Base-by-base conservation (phyloP, 2,113 vertebrate genomes). In the Oreotrochilus melanogaster region DNA sequence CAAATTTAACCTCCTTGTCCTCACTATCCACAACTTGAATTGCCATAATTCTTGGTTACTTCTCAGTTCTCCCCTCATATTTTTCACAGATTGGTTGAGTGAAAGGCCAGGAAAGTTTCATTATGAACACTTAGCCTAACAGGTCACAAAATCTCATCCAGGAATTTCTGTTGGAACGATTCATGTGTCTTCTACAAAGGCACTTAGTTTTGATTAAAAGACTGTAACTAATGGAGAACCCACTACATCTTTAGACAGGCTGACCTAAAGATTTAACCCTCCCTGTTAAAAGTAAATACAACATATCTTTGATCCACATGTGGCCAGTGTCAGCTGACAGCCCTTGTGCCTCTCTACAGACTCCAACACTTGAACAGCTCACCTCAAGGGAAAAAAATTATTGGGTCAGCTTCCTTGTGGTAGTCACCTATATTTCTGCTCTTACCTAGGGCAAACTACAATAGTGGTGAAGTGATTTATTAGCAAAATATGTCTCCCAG, bases 261-360 rank as follows among this genome's bases (percentile, higher is more conserved):
- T 96, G 94, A 95, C 94, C 93, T 92, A 88, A 90, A 75, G 47
- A 82, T 96, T 94, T 93, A 96, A 96, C 89, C 74, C 67, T 83
- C 67, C 35, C 56, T 0, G 7, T 93, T 92, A 92, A 86, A 94
- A 91, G 73, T 78, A 90, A 96, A 94, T 93, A 67, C 18, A 43
- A 86, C 43, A 23, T 86, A 74, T 89, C 64, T 94, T 88, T 96
- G 72, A 86, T 74, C 64, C 53, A 53, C 92, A 97, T 61, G 79
- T 78, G 64, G 57, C 67, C 86, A 39, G 56, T 60, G 67, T 78
- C 78, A 70, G 43, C 62, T 89, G 71, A 62, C 78, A 92, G 78
- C 74, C 71, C 78, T 71, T 62, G 33, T 70, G 80, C 74, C 71
- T 83, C 50, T 79, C 89, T 33, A 25, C 72, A 84, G 74, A 90